Percentiles rank a stretch among this genome's conserved stretches.
These are phyloP conservation scores for Acanthoscelides obtectus DNA, from an alignment of 2,888 invertebrate genomes.

Conservation along the genomic window DNA sequence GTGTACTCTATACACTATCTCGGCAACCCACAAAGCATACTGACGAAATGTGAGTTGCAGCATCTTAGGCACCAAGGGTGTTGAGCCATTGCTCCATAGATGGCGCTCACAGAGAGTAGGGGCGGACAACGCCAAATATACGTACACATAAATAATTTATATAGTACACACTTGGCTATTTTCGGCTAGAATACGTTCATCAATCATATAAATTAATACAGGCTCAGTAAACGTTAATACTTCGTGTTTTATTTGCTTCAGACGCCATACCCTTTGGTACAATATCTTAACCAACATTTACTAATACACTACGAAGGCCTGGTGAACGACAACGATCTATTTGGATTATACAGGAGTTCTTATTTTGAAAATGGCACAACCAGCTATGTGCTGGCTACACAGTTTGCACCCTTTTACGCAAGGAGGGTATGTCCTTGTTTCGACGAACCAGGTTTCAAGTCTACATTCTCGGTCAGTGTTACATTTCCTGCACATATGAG, in stretches of 20 bases:
- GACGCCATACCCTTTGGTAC: background rate
- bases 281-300: background rate
- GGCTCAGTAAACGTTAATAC: too few relatives aligned
- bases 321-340: constrained; percentile 23
- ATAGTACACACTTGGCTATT: too few relatives aligned
- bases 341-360: constrained; percentile 22
- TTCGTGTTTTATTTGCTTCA: background rate
- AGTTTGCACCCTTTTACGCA: constrained; percentile 24
- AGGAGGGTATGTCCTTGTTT: constrained; percentile 27
- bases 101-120: too few relatives aligned
- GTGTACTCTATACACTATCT: too few relatives aligned
- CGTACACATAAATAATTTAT: too few relatives aligned
- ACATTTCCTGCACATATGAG: constrained; percentile 15
- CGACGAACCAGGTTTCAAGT: constrained; percentile 27
- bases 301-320: constrained; percentile 1
- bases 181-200: too few relatives aligned
- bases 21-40: too few relatives aligned
- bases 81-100: too few relatives aligned
- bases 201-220: too few relatives aligned
- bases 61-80: too few relatives aligned
- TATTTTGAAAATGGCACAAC: constrained; percentile 15
- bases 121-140: too few relatives aligned
- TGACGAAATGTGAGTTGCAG: too few relatives aligned
- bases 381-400: constrained; percentile 24
- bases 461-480: constrained; percentile 20